Conservation (phyloP, 2,888 invertebrate genomes). For the Dimorphilus gyrociliatus region DNA sequence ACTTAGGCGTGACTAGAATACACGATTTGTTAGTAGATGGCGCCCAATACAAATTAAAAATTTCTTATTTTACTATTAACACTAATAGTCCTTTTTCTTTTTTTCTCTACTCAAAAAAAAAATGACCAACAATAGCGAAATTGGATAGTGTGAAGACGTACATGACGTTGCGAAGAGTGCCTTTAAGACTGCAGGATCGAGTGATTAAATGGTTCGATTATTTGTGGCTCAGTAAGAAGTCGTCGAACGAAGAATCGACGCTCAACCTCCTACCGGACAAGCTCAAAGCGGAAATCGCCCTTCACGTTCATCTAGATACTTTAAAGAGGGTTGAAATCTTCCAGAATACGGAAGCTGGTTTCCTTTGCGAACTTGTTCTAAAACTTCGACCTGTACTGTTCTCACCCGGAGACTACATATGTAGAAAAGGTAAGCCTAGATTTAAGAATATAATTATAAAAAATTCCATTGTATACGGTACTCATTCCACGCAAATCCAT, state of each 20-base stretch:
- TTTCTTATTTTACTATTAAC: too few species aligned
- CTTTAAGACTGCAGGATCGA: conserved; percentile 82
- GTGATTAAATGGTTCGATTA: conserved; percentile 99
- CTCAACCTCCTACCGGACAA: conserved; percentile 49
- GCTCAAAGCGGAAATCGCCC: conserved; percentile 94
- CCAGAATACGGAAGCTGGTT: conserved; percentile 97
- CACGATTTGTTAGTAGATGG: too few species aligned
- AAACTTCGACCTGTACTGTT: conserved; percentile 84
- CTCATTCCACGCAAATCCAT: neutral
- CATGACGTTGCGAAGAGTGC: conserved; percentile 89
- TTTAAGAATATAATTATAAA: too few species aligned
- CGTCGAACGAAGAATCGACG: conserved; percentile 79
- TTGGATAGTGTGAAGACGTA: conserved; percentile 95
- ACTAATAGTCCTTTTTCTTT: too few species aligned
- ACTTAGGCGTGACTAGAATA: too few species aligned
- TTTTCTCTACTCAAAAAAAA: too few species aligned
- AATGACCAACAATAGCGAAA: too few species aligned
- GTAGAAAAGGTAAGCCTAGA: conserved; percentile 68
- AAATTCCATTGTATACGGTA: too few species aligned
- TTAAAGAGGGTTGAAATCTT: conserved; percentile 83
- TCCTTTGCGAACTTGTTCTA: conserved; percentile 88
- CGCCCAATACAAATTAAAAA: too few species aligned
- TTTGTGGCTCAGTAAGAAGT: conserved; percentile 94
- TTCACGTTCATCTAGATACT: conserved; percentile 95
- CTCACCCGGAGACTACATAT: conserved; percentile 95